A percentile compares a stretch with the other conserved stretches of the same genome.
phyloP scores from a whole-genome alignment of 2,797 vertebrate genomes.

The Esox lucius region DNA sequence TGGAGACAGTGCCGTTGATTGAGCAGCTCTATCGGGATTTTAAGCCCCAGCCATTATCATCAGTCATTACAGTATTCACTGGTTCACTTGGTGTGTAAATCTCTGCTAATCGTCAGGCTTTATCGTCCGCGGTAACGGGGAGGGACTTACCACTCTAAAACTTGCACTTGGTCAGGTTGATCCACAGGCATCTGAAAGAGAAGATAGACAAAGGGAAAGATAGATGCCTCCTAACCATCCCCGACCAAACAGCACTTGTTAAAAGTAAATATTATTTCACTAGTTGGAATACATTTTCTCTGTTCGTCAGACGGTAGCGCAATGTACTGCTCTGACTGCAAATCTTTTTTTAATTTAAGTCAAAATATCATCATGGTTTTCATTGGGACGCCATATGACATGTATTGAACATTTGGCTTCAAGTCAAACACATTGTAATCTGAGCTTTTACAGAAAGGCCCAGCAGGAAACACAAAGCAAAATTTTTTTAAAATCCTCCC shows the following conservation, averaged over 20 bases:
- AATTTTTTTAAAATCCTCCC: not conserved
- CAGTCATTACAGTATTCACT: not conserved
- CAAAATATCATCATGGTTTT: not conserved
- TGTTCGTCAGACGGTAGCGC: not conserved
- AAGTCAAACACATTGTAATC: not conserved
- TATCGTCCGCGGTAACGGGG: not conserved
- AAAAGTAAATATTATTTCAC: not conserved
- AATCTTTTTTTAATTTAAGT: not conserved
- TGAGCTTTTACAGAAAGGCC: not conserved
- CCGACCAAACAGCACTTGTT: not conserved
- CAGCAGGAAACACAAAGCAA: not conserved
- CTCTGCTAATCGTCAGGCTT: not conserved
- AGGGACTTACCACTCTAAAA: constrained; percentile 67
- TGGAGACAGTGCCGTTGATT: not conserved
- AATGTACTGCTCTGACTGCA: not conserved
- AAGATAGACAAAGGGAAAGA: constrained; percentile 32
- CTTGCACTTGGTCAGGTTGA: constrained; percentile 71
- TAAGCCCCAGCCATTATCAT: not conserved
- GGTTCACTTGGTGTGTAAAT: no score
- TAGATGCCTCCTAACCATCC: not conserved
- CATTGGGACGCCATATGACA: not conserved
- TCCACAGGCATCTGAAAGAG: constrained; percentile 75
- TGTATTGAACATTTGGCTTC: not conserved
- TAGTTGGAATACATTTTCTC: not conserved
- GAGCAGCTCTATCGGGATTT: not conserved